phyloP scores from a whole-genome alignment of 2,113 vertebrate genomes.

The Tretioscincus oriximinensis region DNA sequence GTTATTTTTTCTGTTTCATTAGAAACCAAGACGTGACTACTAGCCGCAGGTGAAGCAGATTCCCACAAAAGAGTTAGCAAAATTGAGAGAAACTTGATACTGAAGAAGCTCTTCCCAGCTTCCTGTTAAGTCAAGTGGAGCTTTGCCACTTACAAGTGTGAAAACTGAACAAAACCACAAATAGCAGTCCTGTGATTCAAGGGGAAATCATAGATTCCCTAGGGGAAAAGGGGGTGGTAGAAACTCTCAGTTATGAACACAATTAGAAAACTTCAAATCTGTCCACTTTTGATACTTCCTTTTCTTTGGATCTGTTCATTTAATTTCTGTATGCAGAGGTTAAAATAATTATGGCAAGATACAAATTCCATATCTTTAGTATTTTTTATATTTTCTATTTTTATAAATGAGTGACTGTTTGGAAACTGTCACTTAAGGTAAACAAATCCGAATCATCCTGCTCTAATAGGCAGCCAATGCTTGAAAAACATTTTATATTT shows the following conservation, averaged over 20 bases:
- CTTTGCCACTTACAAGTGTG: not conserved
- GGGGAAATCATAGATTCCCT: not conserved
- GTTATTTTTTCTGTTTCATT: not conserved
- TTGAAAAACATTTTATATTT: not conserved
- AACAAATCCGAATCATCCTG: not conserved
- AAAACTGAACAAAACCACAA: not conserved
- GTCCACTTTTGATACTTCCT: not conserved
- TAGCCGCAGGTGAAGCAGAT: not conserved
- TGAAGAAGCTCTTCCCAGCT: constrained; percentile 6
- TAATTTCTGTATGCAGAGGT: not conserved
- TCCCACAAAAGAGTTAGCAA: not conserved
- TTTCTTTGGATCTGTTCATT: not conserved
- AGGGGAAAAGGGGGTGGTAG: no score
- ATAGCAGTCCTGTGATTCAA: not conserved
- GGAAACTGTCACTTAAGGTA: fast-evolving
- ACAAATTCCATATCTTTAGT: fast-evolving
- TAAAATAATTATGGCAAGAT: not conserved
- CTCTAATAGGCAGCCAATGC: not conserved
- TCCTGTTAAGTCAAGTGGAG: not conserved
- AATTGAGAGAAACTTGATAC: not conserved
- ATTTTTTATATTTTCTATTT: not conserved
- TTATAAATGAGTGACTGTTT: fast-evolving
- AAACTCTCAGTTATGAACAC: not conserved
- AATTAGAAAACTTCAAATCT: not conserved
- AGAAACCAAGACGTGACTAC: constrained; percentile 6